These are phyloP conservation scores for Danaus melanippus DNA, from an alignment of 1,140 invertebrate genomes.

Conservation along the genomic window DNA sequence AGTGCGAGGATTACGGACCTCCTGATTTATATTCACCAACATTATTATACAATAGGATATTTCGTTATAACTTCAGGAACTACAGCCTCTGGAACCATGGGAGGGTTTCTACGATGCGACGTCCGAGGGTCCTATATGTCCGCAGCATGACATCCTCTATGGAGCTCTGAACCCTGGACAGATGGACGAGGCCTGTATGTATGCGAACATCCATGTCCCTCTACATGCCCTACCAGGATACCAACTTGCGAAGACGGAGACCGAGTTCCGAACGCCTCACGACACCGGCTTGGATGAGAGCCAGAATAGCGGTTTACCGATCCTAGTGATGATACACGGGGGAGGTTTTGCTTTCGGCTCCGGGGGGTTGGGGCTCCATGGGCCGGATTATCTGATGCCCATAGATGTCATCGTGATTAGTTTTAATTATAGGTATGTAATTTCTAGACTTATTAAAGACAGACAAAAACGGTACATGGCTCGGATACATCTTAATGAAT, in stretches of 20 bases:
- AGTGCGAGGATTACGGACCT: too few species aligned
- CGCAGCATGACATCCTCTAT: constrained; percentile 60
- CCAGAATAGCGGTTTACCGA: constrained; percentile 68
- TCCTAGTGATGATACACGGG: constrained; percentile 80
- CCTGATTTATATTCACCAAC: background rate
- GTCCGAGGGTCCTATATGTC: constrained; percentile 69
- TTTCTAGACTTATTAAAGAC: too few species aligned
- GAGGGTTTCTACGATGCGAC: constrained; percentile 69
- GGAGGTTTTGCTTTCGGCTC: constrained; percentile 79
- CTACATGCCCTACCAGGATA: constrained; percentile 26
- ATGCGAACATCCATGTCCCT: constrained; percentile 51
- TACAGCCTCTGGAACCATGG: constrained; percentile 73
- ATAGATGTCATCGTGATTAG: constrained; percentile 79
- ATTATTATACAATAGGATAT: background rate
- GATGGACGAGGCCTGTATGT: constrained; percentile 49
- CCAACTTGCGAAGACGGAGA: background rate
- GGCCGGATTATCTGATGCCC: constrained; percentile 76
- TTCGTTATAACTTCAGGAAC: constrained; percentile 63
- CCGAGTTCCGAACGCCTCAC: constrained; percentile 18
- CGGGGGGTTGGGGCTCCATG: constrained; percentile 70
- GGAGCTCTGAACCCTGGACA: constrained; percentile 23
- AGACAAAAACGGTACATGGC: too few species aligned
- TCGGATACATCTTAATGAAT: too few species aligned
- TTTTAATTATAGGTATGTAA: constrained; percentile 74
- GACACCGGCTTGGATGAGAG: constrained; percentile 4